Evolutionary conservation across 1,140 invertebrate genomes (phyloP), one percentile per base, ranked within the genome.

Genomic region (Drosophila insularis): DNA sequence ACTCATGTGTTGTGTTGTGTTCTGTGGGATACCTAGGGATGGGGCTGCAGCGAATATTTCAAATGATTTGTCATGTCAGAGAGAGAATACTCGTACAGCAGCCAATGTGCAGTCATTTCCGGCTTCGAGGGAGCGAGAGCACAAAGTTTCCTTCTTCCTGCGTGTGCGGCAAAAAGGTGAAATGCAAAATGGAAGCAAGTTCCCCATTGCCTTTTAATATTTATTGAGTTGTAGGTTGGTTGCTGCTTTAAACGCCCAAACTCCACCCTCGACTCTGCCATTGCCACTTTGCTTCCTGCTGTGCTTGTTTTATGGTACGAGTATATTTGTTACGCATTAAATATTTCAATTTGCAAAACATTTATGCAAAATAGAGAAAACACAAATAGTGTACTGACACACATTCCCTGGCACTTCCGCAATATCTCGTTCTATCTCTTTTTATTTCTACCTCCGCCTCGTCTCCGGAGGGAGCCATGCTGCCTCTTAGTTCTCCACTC

Each of bases 31-130:
- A 27, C 27, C 5, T 5, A 2, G 43, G 43, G 4, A 46, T 46
- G 17, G 39, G 31, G 58, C 70, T 40, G 70, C 31, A 63, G 61
- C 21, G 76, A 73, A 72, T 68, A 74, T 68, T 77, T 70, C 79
- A 82, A 89, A 87, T 87, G 75, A 87, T 87, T 87, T 87, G 82
- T 87, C 79, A 89, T 82, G 79, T 80, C 67, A 69, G 75, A 82
- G 2, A 32, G 32, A 37, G 32, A 10, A 11, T 62, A 17, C 60
- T 46, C 21, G 21, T 11, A 40, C 19, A 62, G 31, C 27, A 56
- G 14, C 17, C 43, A 46, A 46, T 46, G 67, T 78, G 68, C 71
- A 86, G 56, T 75, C 79, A 81, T 75, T 76, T 87, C 81, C 82
- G 81, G 77, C 46, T 60, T 54, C 13, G 35, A 39, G 58, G 58